Evolutionary conservation across 2,797 vertebrate genomes (phyloP), one percentile per base, ranked within the genome.

Genomic region (Pseudochirops cupreus): DNA sequence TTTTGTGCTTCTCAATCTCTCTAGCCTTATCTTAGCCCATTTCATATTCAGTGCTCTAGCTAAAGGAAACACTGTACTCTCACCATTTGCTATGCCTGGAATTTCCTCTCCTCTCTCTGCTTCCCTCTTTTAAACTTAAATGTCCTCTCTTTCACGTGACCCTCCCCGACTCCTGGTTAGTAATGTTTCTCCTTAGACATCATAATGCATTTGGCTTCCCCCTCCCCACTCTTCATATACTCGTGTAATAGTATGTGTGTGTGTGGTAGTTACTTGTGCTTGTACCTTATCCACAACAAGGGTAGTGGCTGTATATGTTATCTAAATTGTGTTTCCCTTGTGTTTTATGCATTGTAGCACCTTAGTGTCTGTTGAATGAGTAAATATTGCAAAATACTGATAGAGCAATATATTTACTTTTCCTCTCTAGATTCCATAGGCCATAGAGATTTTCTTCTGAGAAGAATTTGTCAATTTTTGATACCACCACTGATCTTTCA

Each of bases 381-480:
- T 50, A 46, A 50, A 87, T 87, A 28, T 26, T 87, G 74, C 39
- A 50, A 87, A 87, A 46, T 87, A 46, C 74, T 87, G 39, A 50
- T 0, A 82, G 21, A 82, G 26, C 9, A 4, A 11, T 87, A 50
- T 82, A 74, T 50, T 87, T 87, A 1, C 74, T 54, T 94, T 26
- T 33, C 7, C 55, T 92, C 96, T 93, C 58, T 98, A 99, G 99
- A 99, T 99, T 99, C 98, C 99, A 99, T 98, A 99, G 99, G 98
- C 99, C 99, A 98, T 99, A 99, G 99, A 99, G 98, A 99, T 99
- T 99, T 99, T 99, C 99, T 99, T 99, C 99, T 99, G 99, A 99
- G 99, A 99, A 99, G 99, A 99, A 99, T 99, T 99, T 99, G 98
- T 98, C 98, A 99, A 98, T 98, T 99, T 99, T 99, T 98, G 98